Conservation (phyloP, 2,888 invertebrate species). For the Alitta virens region DNA sequence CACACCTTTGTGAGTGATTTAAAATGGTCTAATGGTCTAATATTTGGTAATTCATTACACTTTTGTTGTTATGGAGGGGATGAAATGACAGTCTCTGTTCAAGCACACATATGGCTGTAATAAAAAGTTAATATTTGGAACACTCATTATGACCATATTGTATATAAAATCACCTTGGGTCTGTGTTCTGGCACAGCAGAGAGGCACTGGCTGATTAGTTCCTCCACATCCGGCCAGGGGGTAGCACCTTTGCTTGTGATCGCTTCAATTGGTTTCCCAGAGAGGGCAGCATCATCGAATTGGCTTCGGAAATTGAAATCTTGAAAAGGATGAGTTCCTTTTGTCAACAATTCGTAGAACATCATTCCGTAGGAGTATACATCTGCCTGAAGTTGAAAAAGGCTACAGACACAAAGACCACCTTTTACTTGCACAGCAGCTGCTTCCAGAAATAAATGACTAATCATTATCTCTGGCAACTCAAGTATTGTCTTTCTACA, state of each 20-base stretch:
- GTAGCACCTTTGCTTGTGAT: slow-evolving; percentile 33
- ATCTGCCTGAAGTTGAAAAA: slow-evolving; percentile 52
- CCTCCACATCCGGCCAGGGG: slow-evolving; percentile 48
- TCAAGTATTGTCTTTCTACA: too few relatives aligned
- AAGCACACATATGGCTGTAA: too few relatives aligned
- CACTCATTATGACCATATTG: too few relatives aligned
- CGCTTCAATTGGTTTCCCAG: slow-evolving; percentile 37
- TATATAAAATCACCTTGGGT: slow-evolving; percentile 33
- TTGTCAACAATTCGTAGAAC: slow-evolving; percentile 45
- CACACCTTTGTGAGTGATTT: too few relatives aligned
- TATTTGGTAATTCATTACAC: background rate
- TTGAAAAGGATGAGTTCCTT: slow-evolving; percentile 46
- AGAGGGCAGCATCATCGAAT: slow-evolving; percentile 46
- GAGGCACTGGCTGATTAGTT: slow-evolving; percentile 40
- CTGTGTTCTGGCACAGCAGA: slow-evolving; percentile 40
- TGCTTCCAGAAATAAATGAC: too few relatives aligned
- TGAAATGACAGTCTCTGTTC: too few relatives aligned
- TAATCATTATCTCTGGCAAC: too few relatives aligned
- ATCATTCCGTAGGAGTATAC: slow-evolving; percentile 50
- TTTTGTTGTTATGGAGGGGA: too few relatives aligned
- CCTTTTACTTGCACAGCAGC: too few relatives aligned
- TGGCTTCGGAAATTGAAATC: slow-evolving; percentile 41
- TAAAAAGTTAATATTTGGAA: background rate
- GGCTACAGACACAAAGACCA: too few relatives aligned
- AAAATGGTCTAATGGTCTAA: too few relatives aligned